These are phyloP conservation scores for Acrobasis consociella DNA, from an alignment of 2,888 invertebrate genomes.

Conservation along the genomic window DNA sequence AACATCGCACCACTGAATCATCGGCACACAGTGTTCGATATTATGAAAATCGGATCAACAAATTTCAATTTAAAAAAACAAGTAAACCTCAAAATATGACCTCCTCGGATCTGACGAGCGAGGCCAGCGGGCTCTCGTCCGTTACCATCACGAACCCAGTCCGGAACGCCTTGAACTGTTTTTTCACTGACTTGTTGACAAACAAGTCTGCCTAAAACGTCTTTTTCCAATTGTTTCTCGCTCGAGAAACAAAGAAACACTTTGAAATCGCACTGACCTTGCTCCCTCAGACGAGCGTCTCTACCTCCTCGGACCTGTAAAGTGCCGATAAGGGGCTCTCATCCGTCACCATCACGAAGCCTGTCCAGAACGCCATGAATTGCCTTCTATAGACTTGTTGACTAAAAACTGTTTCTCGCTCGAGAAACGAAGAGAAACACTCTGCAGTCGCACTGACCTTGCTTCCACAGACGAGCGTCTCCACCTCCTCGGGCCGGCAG, in stretches of 20 bases:
- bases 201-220: not conserved
- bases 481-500: conserved; percentile 96
- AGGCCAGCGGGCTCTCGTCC: conserved; percentile 93
- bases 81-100: no score
- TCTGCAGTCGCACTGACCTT: conserved; percentile 82
- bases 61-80: no score
- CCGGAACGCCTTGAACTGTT: conserved; percentile 78
- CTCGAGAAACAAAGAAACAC: not conserved
- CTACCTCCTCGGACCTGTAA: conserved; percentile 96
- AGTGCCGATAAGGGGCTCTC: conserved; percentile 94
- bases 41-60: no score
- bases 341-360: conserved; percentile 95
- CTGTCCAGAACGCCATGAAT: conserved; percentile 82
- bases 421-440: no score
- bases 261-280: conserved; percentile 80
- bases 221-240: not conserved
- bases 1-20: no score
- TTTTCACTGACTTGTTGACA: not conserved
- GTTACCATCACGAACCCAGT: conserved; percentile 92
- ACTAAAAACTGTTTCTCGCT: no score
- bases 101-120: conserved; percentile 95
- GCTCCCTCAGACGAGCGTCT: conserved; percentile 95
- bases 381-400: no score
- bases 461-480: conserved; percentile 95
- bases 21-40: no score